Evolutionary conservation across 2,888 invertebrate species (phyloP).

Genomic region (Chironomus riparius): DNA sequence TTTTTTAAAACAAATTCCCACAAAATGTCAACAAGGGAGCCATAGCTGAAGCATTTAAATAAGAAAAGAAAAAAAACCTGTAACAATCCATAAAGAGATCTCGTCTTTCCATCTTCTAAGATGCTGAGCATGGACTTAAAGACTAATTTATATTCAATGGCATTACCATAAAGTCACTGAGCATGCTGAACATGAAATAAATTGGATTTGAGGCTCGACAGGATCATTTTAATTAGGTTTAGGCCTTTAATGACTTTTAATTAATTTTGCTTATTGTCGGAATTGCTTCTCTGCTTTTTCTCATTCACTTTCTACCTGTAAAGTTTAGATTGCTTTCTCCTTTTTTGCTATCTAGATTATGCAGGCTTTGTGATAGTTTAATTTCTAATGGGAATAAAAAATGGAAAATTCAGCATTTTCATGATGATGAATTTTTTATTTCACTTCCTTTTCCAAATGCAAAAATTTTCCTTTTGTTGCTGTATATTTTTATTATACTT

Average conservation of each 20-base stretch:
- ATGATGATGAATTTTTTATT: no score
- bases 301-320: background rate
- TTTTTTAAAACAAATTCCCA: background rate
- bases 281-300: background rate
- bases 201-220: conserved; percentile 10
- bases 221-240: conserved; percentile 1
- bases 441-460: no score
- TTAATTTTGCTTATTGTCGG: conserved; percentile 3
- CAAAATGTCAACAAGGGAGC: no score
- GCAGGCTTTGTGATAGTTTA: no score
- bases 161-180: conserved; percentile 2
- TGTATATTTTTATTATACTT: no score
- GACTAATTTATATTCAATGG: conserved; percentile 11
- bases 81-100: background rate
- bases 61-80: background rate
- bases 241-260: conserved; percentile 4
- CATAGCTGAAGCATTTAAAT: background rate
- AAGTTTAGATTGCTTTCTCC: no score
- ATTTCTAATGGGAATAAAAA: no score
- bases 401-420: no score
- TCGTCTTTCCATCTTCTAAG: background rate
- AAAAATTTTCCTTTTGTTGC: no score
- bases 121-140: background rate
- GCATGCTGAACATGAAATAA: conserved; percentile 12
- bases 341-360: no score